Evolutionary conservation across 2,888 invertebrate species (phyloP).

Genomic region (Tethea ocularis): DNA sequence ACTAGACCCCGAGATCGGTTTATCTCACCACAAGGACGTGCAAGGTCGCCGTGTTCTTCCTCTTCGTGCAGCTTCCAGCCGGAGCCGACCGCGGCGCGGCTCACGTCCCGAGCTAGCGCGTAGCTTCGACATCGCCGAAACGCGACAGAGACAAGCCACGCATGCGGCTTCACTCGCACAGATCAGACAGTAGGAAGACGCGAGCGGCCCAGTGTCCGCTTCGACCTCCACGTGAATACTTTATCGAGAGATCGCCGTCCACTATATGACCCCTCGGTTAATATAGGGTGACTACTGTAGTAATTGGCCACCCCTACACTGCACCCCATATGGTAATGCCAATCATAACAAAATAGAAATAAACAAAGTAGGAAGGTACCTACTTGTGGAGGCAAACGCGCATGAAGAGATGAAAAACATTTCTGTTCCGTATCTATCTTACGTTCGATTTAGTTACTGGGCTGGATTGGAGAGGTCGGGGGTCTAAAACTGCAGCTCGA

Average conservation of each 20-base stretch:
- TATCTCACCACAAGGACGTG: slow-evolving; percentile 70
- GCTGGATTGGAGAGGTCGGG: no score
- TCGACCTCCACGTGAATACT: slow-evolving; percentile 46
- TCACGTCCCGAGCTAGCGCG: background rate
- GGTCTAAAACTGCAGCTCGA: no score
- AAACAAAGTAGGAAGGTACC: no score
- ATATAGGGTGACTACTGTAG: no score
- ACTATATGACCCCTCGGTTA: slow-evolving; percentile 43
- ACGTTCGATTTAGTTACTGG: no score
- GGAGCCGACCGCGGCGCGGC: slow-evolving; percentile 18
- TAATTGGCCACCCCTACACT: no score
- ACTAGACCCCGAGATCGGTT: slow-evolving; percentile 53
- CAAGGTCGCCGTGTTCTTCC: slow-evolving; percentile 67
- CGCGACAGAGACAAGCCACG: slow-evolving; percentile 7
- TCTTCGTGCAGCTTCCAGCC: slow-evolving; percentile 19
- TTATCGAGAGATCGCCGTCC: slow-evolving; percentile 42
- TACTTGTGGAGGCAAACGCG: no score
- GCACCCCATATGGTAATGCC: no score
- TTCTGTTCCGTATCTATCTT: no score
- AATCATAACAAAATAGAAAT: no score
- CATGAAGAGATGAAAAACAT: no score
- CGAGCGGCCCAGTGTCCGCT: slow-evolving; percentile 8
- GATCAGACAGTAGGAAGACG: background rate
- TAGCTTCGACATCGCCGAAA: slow-evolving; percentile 1
- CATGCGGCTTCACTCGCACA: slow-evolving; percentile 3